Conservation (phyloP, 2,888 invertebrate genomes). For the Celastrina argiolus region DNA sequence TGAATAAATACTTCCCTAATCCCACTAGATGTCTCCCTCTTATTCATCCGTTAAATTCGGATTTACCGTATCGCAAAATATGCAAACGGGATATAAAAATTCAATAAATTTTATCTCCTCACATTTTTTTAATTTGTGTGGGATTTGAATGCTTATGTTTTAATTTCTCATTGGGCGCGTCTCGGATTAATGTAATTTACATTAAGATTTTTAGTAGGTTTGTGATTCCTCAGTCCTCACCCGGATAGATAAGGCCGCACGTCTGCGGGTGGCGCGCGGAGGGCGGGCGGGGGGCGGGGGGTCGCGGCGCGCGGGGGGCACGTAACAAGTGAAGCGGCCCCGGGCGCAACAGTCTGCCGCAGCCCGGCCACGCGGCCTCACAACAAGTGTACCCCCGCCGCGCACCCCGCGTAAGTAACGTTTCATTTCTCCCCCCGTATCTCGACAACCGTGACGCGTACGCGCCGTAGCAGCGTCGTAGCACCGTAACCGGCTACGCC, state of each 20-base stretch:
- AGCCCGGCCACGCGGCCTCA: slow-evolving; percentile 74
- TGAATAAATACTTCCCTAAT: slow-evolving; percentile 6
- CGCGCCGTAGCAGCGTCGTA: slow-evolving; percentile 34
- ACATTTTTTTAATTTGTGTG: not conserved
- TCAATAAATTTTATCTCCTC: not conserved
- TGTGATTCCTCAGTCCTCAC: slow-evolving; percentile 37
- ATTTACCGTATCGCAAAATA: not conserved
- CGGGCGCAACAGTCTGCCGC: slow-evolving; percentile 78
- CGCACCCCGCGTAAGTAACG: slow-evolving; percentile 59
- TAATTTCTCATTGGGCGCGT: slow-evolving; percentile 24
- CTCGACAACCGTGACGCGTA: slow-evolving; percentile 35
- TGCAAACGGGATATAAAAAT: not conserved
- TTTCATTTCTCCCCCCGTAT: slow-evolving; percentile 49
- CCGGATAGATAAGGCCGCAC: slow-evolving; percentile 63
- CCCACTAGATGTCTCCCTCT: not conserved
- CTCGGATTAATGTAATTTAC: slow-evolving; percentile 15
- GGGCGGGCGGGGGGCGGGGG: slow-evolving; percentile 48
- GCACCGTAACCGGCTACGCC: not conserved
- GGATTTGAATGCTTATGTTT: not conserved
- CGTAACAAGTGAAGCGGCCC: slow-evolving; percentile 77
- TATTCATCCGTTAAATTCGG: not conserved
- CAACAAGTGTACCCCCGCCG: slow-evolving; percentile 50
- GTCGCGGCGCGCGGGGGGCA: slow-evolving; percentile 52
- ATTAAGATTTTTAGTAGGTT: slow-evolving; percentile 33
- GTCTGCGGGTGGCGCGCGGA: slow-evolving; percentile 59